Evolutionary conservation across 2,113 vertebrate genomes (phyloP), one percentile per base, ranked within the genome.

Genomic region (Bungarus multicinctus): DNA sequence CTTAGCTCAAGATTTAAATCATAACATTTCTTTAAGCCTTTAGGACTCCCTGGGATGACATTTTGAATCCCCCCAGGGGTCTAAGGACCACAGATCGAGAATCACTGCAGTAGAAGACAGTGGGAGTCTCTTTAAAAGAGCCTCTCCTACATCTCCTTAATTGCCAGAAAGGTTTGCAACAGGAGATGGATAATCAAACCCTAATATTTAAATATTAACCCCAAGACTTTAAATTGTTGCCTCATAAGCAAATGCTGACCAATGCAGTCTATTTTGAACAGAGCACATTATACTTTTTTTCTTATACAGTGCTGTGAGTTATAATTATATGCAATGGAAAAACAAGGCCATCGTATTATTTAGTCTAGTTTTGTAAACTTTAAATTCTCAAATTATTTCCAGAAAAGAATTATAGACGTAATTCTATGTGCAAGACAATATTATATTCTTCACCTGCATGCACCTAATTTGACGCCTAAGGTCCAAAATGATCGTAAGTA

Each of bases 401-500:
- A 94, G 85, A 94, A 96, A 96, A 94, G 94, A 96, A 95, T 95
- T 94, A 89, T 92, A 94, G 94, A 92, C 94, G 95, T 95, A 95
- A 97, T 95, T 94, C 1, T 90, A 94, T 88, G 58, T 91, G 92
- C 93, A 91, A 94, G 45, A 94, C 93, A 93, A 93, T 69, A 93
- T 58, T 86, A 85, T 55, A 89, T 90, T 91, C 90, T 93, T 89
- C 54, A 93, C 14, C 47, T 92, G 69, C 90, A 95, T 96, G 60
- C 94, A 30, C 9, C 16, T 34, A 94, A 94, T 34, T 87, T 93
- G 91, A 43, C 93, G 69, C 92, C 88, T 95, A 93, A 85, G 58
- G 92, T 47, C 91, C 64, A 94, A 45, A 10, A 85, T 86, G 52
- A 90, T 85, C 6, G 25, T n/a, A 30, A 90, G 88, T 93, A 94